Conservation (phyloP, 2,797 vertebrate species). For the Aphelocoma californica region DNA sequence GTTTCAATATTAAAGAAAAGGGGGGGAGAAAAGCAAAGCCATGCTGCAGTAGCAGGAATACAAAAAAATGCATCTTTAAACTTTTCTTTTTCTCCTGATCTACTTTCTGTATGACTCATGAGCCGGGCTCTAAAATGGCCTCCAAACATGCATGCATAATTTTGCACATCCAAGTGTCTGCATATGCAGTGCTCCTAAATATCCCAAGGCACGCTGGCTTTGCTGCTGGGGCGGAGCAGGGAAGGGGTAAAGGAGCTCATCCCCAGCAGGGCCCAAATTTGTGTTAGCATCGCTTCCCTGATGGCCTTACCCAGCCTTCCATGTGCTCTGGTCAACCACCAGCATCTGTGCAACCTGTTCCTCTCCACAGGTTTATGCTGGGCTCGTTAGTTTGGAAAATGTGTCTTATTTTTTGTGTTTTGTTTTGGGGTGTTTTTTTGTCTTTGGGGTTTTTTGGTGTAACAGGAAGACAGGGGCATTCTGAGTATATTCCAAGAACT, state of each 20-base stretch:
- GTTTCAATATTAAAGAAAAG: neutral
- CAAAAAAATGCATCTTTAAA: conserved; percentile 10
- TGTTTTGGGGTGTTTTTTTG: neutral
- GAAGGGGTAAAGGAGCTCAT: neutral
- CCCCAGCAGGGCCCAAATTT: neutral
- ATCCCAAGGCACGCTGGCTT: neutral
- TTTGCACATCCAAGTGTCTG: conserved; percentile 52
- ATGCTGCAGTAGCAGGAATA: neutral
- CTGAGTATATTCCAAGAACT: neutral
- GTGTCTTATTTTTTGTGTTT: neutral
- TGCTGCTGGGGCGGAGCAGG: neutral
- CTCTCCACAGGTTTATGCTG: neutral
- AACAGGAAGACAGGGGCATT: neutral
- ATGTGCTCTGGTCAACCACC: neutral
- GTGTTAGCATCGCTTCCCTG: neutral
- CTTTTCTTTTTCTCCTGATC: conserved; percentile 35
- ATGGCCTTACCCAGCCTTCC: neutral
- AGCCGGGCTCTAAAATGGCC: conserved; percentile 58
- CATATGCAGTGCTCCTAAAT: conserved; percentile 31
- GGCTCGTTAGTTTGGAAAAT: neutral
- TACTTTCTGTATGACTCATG: conserved; percentile 60
- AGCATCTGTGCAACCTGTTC: neutral
- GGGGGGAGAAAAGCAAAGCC: neutral
- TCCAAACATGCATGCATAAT: conserved; percentile 59
- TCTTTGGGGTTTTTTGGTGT: neutral